Base-by-base conservation (phyloP, 2,113 vertebrate genomes). In the Myiozetetes cayanensis region DNA sequence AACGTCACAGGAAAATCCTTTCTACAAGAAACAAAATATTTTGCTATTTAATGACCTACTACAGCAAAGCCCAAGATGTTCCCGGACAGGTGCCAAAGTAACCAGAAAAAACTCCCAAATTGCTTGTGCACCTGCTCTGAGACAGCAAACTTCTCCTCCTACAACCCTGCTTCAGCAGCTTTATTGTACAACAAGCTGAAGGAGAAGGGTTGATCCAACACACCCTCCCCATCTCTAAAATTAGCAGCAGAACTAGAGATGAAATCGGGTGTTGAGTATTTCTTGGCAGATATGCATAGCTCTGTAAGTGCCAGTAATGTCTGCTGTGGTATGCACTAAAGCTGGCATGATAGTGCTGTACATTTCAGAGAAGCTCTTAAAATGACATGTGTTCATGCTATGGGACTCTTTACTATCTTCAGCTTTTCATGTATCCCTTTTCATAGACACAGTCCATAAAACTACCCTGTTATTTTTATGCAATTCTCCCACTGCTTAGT, bases 101-200 rank as follows among this genome's bases (percentile, higher is more conserved):
- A 49, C 46, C 4, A 6, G 76, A 56, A 78, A 70, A 85, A 22
- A 6, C 53, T 63, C 88, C 56, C 53, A 52, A 10, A 0, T 8
- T 62, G 77, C 78, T 78, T 85, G 50, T 76, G 80, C 92, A 96
- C 86, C 91, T 96, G 90, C 90, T 95, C 55, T 43, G 73, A 95
- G 80, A 83, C 66, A 90, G 90, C 85, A 94, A 93, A 89, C 88
- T 67, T 37, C 37, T 59, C 74, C 59, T 90, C 62, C 81, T 78
- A 37, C 79, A 43, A 14, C 58, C 35, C 2, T n/a, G 55, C 67
- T 88, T 75, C 83, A 70, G 78, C 72, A 90, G n/a, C 73, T 77
- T 66, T 76, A 52, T 24, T 43, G 39, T 65, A 53, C 35, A 21
- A 53, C 39, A 89, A 35, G 43, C 46, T 76, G 84, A 85, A 83